These are phyloP conservation scores for Lagopus muta DNA, from an alignment of 2,113 vertebrate species.

Conservation along the genomic window DNA sequence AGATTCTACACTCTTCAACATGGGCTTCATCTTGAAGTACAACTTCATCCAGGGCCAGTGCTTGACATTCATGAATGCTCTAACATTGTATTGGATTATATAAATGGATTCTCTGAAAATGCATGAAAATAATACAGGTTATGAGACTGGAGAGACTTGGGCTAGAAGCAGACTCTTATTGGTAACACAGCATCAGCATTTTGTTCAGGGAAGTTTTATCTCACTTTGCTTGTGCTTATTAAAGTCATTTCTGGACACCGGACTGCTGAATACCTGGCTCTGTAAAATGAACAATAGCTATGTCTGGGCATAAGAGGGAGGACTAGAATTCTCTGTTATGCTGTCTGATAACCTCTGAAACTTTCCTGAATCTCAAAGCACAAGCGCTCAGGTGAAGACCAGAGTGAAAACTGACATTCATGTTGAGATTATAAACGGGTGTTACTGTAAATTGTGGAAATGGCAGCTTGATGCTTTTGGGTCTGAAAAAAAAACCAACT, in stretches of 20 bases:
- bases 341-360: neutral
- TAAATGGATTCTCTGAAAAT: conserved; percentile 84
- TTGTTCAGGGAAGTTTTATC: neutral
- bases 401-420: neutral
- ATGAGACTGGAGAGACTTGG: neutral
- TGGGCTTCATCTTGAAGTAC: conserved; percentile 80
- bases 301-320: neutral
- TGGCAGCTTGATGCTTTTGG: neutral
- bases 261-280: neutral
- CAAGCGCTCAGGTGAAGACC: neutral
- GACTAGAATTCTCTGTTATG: neutral
- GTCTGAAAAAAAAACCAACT: neutral
- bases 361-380: neutral
- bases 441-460: neutral
- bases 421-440: neutral
- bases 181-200: neutral
- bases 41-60: conserved; percentile 85
- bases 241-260: neutral
- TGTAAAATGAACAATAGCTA: neutral
- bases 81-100: conserved; percentile 89
- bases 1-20: conserved; percentile 87
- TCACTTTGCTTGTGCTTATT: neutral
- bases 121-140: neutral
- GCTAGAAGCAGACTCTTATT: neutral
- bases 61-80: conserved; percentile 57